These are phyloP conservation scores for Drosophila pectinifera DNA, from an alignment of 1,140 invertebrate genomes.

Conservation along the genomic window DNA sequence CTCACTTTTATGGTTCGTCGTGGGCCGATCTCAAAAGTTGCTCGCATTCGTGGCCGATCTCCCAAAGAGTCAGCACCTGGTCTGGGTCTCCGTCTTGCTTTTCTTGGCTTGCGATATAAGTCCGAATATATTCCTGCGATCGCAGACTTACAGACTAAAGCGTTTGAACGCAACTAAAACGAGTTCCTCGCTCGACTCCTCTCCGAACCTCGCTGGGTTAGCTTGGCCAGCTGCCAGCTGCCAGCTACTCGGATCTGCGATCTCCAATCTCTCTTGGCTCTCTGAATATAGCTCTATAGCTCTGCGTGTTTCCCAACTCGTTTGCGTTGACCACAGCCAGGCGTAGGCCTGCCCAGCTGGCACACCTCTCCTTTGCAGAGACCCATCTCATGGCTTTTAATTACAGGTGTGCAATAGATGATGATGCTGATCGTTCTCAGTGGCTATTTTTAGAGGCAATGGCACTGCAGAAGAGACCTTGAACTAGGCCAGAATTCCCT, in stretches of 20 bases:
- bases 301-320: conserved; percentile 38
- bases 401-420: conserved; percentile 51
- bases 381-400: conserved; percentile 52
- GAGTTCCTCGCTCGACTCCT: conserved; percentile 67
- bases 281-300: conserved; percentile 6
- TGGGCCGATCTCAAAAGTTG: conserved; percentile 60
- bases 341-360: conserved; percentile 8
- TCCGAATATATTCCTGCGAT: conserved; percentile 53
- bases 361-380: conserved; percentile 19
- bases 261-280: conserved; percentile 15
- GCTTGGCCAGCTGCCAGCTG: conserved; percentile 46
- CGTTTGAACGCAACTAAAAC: conserved; percentile 83
- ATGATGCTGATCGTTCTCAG: conserved; percentile 17
- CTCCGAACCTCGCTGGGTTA: conserved; percentile 39
- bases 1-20: conserved; percentile 29
- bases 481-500: neutral
- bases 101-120: conserved; percentile 2
- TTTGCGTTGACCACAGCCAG: conserved; percentile 49
- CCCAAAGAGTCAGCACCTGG: conserved; percentile 59
- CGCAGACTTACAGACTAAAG: conserved; percentile 82
- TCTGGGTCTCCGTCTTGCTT: conserved; percentile 39
- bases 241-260: conserved; percentile 24
- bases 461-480: conserved; percentile 23
- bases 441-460: conserved; percentile 34
- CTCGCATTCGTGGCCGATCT: conserved; percentile 60